A percentile compares a stretch with the other conserved stretches of the same genome.
Evolutionary conservation across 2,113 vertebrate species (phyloP).

Genomic region (Lonchura striata): DNA sequence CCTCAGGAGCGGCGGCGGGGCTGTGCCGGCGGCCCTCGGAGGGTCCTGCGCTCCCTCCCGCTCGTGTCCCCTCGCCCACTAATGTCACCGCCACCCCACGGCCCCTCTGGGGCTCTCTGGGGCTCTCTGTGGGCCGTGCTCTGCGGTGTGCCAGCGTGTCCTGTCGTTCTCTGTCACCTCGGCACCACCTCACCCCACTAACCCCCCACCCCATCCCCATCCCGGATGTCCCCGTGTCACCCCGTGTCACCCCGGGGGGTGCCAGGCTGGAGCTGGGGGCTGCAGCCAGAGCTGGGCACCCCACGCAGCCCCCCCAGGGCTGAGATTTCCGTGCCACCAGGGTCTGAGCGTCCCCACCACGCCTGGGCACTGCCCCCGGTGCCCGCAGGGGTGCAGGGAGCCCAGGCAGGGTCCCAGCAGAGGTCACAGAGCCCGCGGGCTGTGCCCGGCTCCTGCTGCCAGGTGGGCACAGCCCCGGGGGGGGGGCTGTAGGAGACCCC

Average conservation of each 20-base stretch:
- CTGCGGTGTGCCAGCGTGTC: constrained; percentile 17
- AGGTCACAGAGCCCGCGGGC: background rate
- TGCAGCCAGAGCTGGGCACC: background rate
- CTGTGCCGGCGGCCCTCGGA: background rate
- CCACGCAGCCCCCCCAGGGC: rapidly evolving
- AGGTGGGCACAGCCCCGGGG: background rate
- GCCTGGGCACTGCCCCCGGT: rapidly evolving
- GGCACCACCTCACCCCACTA: constrained; percentile 37
- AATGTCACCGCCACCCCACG: constrained; percentile 37
- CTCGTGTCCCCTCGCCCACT: constrained; percentile 5
- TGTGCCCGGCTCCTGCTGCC: background rate
- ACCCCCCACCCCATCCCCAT: background rate
- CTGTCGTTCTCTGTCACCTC: background rate
- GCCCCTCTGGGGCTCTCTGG: background rate
- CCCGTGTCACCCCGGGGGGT: background rate
- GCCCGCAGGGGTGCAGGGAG: background rate
- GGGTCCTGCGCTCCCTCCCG: background rate
- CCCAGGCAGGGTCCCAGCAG: background rate
- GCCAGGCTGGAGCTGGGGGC: background rate
- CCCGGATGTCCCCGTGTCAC: background rate
- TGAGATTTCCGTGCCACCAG: rapidly evolving
- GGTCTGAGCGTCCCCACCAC: rapidly evolving
- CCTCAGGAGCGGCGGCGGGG: background rate
- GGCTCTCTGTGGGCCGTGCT: constrained; percentile 29
- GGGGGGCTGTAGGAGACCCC: background rate